Conservation (phyloP, 2,113 vertebrate species). For the Tragelaphus scriptus region DNA sequence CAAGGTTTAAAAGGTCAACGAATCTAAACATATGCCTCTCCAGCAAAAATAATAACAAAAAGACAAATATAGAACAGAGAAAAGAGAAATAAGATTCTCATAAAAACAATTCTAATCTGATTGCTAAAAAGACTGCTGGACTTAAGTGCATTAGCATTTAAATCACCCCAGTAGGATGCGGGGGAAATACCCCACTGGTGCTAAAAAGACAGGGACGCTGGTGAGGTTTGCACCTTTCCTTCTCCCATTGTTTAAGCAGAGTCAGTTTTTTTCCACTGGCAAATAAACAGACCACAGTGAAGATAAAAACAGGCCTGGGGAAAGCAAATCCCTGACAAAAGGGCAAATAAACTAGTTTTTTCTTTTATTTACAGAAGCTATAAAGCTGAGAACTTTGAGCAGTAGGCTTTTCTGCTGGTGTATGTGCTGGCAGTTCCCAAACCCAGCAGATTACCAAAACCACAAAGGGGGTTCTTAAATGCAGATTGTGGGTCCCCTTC, state of each 20-base stretch:
- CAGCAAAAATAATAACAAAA: too few relatives aligned
- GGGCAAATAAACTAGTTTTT: neutral
- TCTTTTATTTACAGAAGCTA: neutral
- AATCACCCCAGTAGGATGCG: neutral
- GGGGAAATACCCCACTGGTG: neutral
- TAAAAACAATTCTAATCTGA: neutral
- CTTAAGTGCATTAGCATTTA: slow-evolving; percentile 48
- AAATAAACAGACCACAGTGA: neutral
- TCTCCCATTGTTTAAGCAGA: neutral
- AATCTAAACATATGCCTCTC: too few relatives aligned
- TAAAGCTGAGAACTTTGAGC: neutral
- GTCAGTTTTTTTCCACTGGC: neutral
- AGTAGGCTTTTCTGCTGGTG: neutral
- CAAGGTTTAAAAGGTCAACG: too few relatives aligned
- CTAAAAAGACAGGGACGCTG: neutral
- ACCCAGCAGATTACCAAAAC: neutral
- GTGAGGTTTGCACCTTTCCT: neutral
- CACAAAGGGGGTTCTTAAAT: neutral
- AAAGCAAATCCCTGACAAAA: neutral
- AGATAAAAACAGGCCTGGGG: neutral
- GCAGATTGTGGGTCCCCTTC: neutral
- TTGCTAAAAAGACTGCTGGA: neutral
- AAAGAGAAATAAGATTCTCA: too few relatives aligned
- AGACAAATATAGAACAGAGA: too few relatives aligned
- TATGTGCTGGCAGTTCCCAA: neutral